Evolutionary conservation across 1,140 invertebrate species (phyloP).

Genomic region (Idris sp.): DNA sequence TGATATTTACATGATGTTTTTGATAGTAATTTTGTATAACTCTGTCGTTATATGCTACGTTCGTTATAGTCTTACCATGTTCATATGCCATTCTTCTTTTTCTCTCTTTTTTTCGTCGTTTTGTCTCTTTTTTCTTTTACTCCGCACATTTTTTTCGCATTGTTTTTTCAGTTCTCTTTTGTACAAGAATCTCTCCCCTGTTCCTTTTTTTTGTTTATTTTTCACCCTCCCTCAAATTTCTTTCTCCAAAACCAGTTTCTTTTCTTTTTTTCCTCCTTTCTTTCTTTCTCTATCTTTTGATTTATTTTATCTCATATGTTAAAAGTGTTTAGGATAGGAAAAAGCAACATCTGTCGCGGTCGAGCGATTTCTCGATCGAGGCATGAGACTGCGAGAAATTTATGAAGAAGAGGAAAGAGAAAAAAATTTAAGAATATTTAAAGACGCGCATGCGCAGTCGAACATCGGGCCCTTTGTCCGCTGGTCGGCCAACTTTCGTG

Average conservation of each 20-base stretch:
- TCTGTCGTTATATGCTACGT: conserved; percentile 66
- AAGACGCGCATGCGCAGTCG: conserved; percentile 21
- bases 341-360: conserved; percentile 64
- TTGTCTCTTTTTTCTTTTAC: neutral
- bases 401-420: conserved; percentile 47
- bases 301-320: conserved; percentile 53
- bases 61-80: conserved; percentile 67
- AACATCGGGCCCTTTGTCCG: conserved; percentile 61
- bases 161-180: conserved; percentile 14
- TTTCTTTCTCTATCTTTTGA: conserved; percentile 52
- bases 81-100: conserved; percentile 53
- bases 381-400: conserved; percentile 58
- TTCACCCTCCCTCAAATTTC: conserved; percentile 7
- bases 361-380: conserved; percentile 74
- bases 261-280: conserved; percentile 49
- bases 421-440: conserved; percentile 16
- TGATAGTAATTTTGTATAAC: conserved; percentile 68
- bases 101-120: conserved; percentile 1
- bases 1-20: conserved; percentile 59
- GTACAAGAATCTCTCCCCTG: neutral
- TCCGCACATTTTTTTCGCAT: conserved; percentile 14
- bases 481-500: conserved; percentile 47
- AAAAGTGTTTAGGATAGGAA: conserved; percentile 72
- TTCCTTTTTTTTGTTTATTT: conserved; percentile 6
- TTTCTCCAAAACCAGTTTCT: conserved; percentile 32